These are phyloP conservation scores for Eilema sororculum DNA, from an alignment of 2,888 invertebrate genomes.

Conservation along the genomic window DNA sequence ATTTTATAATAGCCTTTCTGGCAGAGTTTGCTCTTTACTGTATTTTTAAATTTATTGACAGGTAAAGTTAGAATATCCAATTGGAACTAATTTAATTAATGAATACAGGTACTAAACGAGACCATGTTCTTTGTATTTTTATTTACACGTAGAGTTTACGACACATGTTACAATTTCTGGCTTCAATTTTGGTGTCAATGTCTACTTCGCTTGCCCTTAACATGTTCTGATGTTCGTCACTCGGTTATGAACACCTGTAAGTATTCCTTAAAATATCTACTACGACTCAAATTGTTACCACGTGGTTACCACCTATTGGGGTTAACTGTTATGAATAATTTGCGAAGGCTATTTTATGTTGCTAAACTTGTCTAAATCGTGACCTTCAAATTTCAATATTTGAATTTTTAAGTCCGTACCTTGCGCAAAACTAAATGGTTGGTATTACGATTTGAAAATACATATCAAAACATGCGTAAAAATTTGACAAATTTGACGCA, in stretches of 20 bases:
- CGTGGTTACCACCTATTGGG: background rate
- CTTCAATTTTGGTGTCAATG: too few relatives aligned
- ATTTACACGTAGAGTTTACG: background rate
- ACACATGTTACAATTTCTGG: too few relatives aligned
- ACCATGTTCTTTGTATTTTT: background rate
- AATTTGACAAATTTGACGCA: too few relatives aligned
- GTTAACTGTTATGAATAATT: background rate
- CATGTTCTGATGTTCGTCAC: background rate
- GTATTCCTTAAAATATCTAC: background rate
- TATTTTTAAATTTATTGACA: too few relatives aligned
- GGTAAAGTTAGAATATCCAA: too few relatives aligned
- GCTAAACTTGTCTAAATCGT: slow-evolving; percentile 12
- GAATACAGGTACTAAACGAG: background rate
- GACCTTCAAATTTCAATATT: slow-evolving; percentile 30
- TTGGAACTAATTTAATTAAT: too few relatives aligned
- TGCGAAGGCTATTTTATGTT: slow-evolving; percentile 12
- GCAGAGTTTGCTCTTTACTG: too few relatives aligned
- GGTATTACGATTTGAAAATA: slow-evolving; percentile 4
- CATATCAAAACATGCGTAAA: background rate
- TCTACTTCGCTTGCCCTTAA: too few relatives aligned
- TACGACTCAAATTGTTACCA: background rate
- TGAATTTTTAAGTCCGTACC: slow-evolving; percentile 25
- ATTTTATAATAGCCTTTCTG: too few relatives aligned
- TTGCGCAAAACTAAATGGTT: slow-evolving; percentile 1
- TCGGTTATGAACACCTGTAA: background rate